Percentiles rank a stretch among this genome's conserved stretches.
These are phyloP conservation scores for Propithecus deckenii DNA, from an alignment of 2,797 vertebrate genomes.

Conservation along the genomic window DNA sequence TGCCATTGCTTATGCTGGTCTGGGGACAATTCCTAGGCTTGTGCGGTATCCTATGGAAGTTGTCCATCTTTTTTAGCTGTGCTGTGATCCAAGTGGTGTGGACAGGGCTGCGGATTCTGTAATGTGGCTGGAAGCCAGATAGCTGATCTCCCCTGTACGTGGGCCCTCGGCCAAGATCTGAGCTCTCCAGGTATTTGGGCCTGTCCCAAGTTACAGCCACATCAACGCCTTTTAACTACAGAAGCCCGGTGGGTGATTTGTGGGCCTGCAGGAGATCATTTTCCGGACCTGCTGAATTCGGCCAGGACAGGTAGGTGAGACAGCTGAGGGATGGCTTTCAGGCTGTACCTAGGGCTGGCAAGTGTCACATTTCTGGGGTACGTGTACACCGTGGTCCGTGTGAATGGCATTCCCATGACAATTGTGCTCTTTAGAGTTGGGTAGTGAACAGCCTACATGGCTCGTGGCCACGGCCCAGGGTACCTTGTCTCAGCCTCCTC, in stretches of 20 bases:
- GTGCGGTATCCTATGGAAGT: not conserved
- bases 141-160: not conserved
- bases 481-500: not conserved
- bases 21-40: not conserved
- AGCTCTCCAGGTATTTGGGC: not conserved
- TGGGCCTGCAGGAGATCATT: not conserved
- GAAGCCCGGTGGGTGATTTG: not conserved
- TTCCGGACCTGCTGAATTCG: not conserved
- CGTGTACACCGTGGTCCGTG: accelerated
- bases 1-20: not conserved
- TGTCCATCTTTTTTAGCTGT: not conserved
- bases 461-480: not conserved
- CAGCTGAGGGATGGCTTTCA: not conserved
- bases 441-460: accelerated
- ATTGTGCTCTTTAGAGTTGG: not conserved
- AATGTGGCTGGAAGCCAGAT: not conserved
- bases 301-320: not conserved
- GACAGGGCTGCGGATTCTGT: not conserved
- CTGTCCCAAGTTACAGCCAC: not conserved
- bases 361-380: not conserved
- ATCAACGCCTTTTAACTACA: not conserved
- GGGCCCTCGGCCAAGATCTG: not conserved
- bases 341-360: not conserved
- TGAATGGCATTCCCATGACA: not conserved
- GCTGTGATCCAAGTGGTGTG: not conserved